Conservation (phyloP, 2,113 vertebrate genomes). For the Taxidea taxus region DNA sequence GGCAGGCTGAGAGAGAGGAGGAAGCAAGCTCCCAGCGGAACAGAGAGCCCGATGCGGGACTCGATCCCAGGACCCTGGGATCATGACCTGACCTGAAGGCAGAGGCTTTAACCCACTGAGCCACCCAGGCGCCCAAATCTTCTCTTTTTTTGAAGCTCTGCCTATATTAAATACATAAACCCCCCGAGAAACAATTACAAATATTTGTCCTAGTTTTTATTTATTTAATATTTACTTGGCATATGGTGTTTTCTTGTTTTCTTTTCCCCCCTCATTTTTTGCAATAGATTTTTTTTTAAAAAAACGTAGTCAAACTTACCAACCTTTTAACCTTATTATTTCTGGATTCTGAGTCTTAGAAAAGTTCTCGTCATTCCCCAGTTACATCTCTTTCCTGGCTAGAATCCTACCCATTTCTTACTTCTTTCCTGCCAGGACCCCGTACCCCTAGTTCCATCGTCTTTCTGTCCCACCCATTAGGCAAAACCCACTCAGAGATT, state of each 20-base stretch:
- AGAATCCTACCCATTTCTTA: not conserved
- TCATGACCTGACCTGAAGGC: no score
- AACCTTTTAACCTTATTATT: not conserved
- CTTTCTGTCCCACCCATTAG: not conserved
- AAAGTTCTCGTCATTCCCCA: not conserved
- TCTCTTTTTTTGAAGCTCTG: not conserved
- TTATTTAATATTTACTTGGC: not conserved
- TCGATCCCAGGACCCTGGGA: no score
- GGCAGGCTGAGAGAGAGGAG: no score
- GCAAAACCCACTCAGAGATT: not conserved
- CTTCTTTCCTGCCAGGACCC: not conserved
- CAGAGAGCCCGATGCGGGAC: no score
- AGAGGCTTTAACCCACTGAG: no score
- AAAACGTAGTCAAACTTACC: not conserved
- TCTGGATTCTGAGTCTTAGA: not conserved
- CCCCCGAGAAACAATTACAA: not conserved
- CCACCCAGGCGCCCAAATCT: no score
- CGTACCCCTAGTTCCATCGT: not conserved
- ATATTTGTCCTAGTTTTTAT: not conserved
- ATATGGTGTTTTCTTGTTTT: not conserved
- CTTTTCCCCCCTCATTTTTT: not conserved
- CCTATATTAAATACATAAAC: not conserved
- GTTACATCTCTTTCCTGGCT: not conserved
- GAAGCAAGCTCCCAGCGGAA: no score
- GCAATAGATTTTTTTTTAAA: not conserved